phyloP scores from a whole-genome alignment of 2,113 vertebrate species.

The Noctilio leporinus region DNA sequence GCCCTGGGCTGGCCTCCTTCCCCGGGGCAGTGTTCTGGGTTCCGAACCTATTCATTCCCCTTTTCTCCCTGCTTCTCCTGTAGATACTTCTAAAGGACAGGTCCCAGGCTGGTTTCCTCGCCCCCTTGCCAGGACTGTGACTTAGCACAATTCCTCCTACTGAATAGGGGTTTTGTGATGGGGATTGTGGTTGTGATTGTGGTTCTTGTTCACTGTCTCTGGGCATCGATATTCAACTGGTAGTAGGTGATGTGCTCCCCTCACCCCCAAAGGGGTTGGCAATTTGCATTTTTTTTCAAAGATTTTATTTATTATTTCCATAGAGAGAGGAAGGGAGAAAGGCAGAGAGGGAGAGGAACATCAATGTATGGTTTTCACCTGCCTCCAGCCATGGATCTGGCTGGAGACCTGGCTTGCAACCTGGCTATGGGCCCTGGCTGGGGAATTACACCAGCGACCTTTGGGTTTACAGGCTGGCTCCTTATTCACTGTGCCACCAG shows the following conservation, averaged over 20 bases:
- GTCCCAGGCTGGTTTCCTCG: not conserved
- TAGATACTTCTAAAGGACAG: not conserved
- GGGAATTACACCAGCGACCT: no score
- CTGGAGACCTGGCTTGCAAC: no score
- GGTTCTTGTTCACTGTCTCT: not conserved
- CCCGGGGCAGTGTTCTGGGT: not conserved
- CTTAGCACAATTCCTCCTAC: not conserved
- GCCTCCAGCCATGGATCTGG: no score
- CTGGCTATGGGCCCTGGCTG: no score
- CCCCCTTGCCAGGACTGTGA: not conserved
- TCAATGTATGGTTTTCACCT: no score
- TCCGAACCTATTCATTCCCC: not conserved
- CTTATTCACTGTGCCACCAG: no score
- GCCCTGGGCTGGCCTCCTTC: not conserved
- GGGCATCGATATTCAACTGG: not conserved
- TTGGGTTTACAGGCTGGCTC: no score
- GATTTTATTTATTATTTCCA: no score
- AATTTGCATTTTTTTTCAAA: no score
- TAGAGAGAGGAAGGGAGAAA: no score
- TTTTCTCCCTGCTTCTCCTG: not conserved
- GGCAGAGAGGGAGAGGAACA: no score
- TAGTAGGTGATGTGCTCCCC: not conserved
- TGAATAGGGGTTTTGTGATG: not conserved
- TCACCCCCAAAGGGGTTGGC: not conserved
- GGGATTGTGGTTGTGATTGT: not conserved